phyloP scores from a whole-genome alignment of 2,113 vertebrate genomes.

The Alectura lathami region DNA sequence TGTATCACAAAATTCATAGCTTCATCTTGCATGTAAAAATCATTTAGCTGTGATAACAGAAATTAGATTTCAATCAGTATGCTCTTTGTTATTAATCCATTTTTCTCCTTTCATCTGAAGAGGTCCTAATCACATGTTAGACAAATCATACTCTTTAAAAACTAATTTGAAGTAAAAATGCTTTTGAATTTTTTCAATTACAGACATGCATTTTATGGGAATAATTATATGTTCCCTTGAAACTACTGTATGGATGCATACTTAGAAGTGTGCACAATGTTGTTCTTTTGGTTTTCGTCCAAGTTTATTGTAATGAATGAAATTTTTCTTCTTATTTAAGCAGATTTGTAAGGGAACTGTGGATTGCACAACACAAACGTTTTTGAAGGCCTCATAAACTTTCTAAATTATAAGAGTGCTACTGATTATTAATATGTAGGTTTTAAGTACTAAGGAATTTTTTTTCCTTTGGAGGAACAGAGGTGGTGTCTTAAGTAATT shows the following conservation, averaged over 20 bases:
- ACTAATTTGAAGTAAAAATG: slow-evolving; percentile 49
- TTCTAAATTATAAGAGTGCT: neutral
- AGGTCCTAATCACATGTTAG: slow-evolving; percentile 59
- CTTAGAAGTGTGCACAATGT: neutral
- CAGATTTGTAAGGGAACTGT: neutral
- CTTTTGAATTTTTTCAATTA: slow-evolving; percentile 37
- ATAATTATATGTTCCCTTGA: neutral
- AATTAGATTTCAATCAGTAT: slow-evolving; percentile 72
- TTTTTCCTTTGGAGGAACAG: neutral
- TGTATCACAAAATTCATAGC: neutral
- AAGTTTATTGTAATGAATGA: neutral
- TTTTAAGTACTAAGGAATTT: neutral
- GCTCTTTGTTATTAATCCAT: slow-evolving; percentile 64
- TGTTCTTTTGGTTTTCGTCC: neutral
- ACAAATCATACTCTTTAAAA: slow-evolving; percentile 42
- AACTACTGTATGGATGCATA: neutral
- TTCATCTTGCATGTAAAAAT: slow-evolving; percentile 11
- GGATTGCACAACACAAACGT: neutral
- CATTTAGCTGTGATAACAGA: slow-evolving; percentile 63
- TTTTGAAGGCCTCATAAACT: neutral
- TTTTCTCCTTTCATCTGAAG: slow-evolving; percentile 60
- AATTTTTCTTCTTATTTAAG: neutral
- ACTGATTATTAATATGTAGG: neutral
- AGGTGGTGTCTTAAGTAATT: neutral
- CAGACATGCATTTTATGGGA: neutral